Percentiles rank a stretch among this genome's conserved stretches.
Evolutionary conservation across 2,888 invertebrate genomes (phyloP).

Genomic region (Agriotes lineatus): DNA sequence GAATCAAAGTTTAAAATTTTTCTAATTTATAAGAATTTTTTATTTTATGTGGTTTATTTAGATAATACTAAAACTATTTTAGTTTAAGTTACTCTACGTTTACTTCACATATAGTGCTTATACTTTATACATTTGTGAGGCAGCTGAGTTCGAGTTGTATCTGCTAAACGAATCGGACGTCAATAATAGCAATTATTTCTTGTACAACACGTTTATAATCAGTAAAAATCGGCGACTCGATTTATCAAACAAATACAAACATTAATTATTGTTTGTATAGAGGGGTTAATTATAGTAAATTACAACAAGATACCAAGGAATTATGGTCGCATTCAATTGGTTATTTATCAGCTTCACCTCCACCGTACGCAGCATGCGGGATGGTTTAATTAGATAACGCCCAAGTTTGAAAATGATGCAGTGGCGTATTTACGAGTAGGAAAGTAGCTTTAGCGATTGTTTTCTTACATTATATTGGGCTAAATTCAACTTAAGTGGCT

Average conservation of each 20-base stretch:
- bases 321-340: constrained; percentile 5
- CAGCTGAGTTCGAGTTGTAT: not conserved
- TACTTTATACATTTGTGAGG: no score
- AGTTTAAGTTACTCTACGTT: no score
- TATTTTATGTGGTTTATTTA: no score
- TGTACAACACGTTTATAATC: constrained; percentile 23
- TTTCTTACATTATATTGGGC: no score
- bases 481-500: no score
- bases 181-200: constrained; percentile 7
- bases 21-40: no score
- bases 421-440: no score
- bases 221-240: constrained; percentile 6
- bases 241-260: constrained; percentile 20
- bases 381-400: constrained; percentile 12
- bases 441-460: no score
- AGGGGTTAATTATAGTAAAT: constrained; percentile 25
- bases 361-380: not conserved
- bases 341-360: constrained; percentile 16
- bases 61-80: no score
- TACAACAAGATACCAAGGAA: not conserved
- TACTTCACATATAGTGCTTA: no score
- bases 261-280: constrained; percentile 24
- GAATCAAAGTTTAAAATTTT: no score
- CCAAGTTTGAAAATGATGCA: not conserved
- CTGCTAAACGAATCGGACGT: not conserved